These are phyloP conservation scores for Catostomus latipinnis DNA, from an alignment of 2,797 vertebrate genomes.

Conservation along the genomic window DNA sequence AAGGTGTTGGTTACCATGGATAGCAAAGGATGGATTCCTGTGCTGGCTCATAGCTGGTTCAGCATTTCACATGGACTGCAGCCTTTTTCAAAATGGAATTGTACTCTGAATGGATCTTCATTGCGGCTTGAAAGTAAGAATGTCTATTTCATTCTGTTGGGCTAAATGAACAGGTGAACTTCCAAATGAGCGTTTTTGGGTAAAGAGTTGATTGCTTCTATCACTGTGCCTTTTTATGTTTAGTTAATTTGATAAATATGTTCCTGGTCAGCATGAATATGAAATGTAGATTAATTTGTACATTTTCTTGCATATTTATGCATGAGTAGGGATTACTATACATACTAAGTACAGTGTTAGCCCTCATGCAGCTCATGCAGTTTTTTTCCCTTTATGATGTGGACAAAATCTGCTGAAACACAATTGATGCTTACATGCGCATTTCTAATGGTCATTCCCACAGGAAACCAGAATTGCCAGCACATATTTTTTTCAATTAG, in stretches of 20 bases:
- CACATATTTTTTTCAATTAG: background rate
- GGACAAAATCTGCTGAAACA: conserved; percentile 26
- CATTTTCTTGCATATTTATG: conserved; percentile 36
- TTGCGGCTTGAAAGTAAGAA: conserved; percentile 46
- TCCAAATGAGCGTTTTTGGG: conserved; percentile 39
- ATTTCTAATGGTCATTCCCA: background rate
- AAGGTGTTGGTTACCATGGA: conserved; percentile 81
- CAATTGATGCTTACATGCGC: background rate
- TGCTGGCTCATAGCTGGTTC: conserved; percentile 72
- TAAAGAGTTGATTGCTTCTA: conserved; percentile 5
- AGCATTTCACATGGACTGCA: conserved; percentile 68
- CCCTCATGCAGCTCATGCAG: conserved; percentile 21
- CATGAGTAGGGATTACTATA: conserved; percentile 62
- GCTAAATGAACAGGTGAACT: conserved; percentile 26
- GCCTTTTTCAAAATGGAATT: conserved; percentile 61
- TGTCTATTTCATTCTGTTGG: conserved; percentile 36
- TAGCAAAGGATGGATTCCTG: conserved; percentile 71
- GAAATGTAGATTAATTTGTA: conserved; percentile 30
- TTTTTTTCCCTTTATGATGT: background rate
- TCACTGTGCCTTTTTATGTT: conserved; percentile 47
- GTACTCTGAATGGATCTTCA: conserved; percentile 55
- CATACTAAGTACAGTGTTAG: conserved; percentile 40
- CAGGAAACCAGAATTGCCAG: background rate
- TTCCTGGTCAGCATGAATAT: conserved; percentile 30
- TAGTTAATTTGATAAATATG: conserved; percentile 53